Base-by-base conservation (phyloP, 1,140 invertebrate genomes). In the Gryon sp. region DNA sequence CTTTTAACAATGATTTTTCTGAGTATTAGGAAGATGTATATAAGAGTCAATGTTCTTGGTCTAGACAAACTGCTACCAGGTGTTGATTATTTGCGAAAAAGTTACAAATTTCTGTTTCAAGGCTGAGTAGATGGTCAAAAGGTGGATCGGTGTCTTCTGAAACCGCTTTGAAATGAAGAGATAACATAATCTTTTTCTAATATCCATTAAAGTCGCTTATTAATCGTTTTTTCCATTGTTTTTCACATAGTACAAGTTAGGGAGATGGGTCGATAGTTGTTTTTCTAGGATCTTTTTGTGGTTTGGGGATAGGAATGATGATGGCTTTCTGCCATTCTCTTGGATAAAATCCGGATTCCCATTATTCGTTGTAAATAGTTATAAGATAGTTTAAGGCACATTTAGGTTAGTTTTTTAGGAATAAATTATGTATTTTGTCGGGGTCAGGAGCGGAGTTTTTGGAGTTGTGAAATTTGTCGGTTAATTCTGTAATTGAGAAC, bases 251-350 rank as follows among this genome's bases (percentile, higher is more conserved):
- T 78, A 8, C 63, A 77, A 11, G 85, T 83, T n/a, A 87, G 55
- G 22, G 82, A 79, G 3, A 88, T 87, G 1, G 84, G 85, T 7
- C 87, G 19, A 41, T 82, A 80, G 34, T 50, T 75, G 59, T 0
- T 5, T 60, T 40, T 0, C 41, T 55, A 1, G 11, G 40, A 19
- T 70, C 38, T 60, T 75, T 75, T 0, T 18, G 14, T 2, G 57
- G 57, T 62, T 81, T 88, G 82, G 20, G 57, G 8, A 89, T 83
- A 0, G 83, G 72, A 11, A 88, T 81, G 5, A 87, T 69, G 1
- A 70, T 83, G 0, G 84, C 82, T 11, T 79, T 50, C 73, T 84
- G 84, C 80, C 84, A 87, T 22, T 7, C 1, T 0, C 43, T n/a
- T 1, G 84, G 81, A 36, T 83, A 85, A 3, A 2, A 4, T 14